Base-by-base conservation (phyloP, 2,888 invertebrate species). In the Glyphotaelius pellucidus region DNA sequence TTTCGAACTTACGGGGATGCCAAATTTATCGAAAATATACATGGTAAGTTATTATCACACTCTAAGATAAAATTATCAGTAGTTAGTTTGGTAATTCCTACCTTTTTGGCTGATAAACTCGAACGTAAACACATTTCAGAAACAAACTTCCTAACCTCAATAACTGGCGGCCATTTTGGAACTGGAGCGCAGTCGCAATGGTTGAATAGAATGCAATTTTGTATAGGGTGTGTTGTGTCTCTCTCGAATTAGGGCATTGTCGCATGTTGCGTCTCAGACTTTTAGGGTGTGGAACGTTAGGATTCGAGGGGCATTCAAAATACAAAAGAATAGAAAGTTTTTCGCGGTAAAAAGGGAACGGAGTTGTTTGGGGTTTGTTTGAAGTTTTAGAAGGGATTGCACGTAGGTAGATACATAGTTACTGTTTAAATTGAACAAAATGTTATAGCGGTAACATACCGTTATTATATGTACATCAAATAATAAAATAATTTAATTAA, bases 311-410 rank as follows among this genome's bases (percentile, higher is more conserved):
- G 91, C 85, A 38, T 84, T 67, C 86, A 67, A 79, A 91, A 67
- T 85, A 93, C 92, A 93, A 93, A 92, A 86, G 93, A 93, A 81
- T 81, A 92, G 93, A 93, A 93, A 93, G 93, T 93, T 93, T 92
- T 93, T 93, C 92, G 91, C 92, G 92, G 92, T 93, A 93, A 91
- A 89, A 91, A 42, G 87, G 92, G 90, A 86, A 31, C 80, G 42
- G 42, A 31, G 12, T 90, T 87, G 38, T 31, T 52, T 52, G 67
- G 67, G 67, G 31, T 67, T 67, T 30, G 88, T n/a, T 67, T 31
- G 88, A 35, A 88, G 30, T 30, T 52, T n/a, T 85, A 52, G 52
- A 79, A 90, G 84, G 90, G 89, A 80, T 35, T 15, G 89, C 79
- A 35, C 12, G 14, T 89, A 80, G 88, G 67, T 25, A 80, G 88